Conservation (phyloP, 2,888 invertebrate genomes). For the Morpho achilles region DNA sequence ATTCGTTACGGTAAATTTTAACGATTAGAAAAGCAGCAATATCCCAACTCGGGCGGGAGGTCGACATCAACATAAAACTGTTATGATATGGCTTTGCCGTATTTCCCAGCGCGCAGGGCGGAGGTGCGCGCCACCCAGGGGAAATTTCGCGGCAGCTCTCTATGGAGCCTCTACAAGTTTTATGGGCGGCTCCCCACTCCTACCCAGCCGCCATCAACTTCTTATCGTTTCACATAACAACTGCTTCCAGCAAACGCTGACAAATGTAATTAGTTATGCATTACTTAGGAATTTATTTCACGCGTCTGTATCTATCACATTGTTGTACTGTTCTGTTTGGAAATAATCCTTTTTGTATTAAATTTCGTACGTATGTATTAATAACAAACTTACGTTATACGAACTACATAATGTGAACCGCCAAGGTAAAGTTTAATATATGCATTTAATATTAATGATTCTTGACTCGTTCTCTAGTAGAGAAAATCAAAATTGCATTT, state of each 20-base stretch:
- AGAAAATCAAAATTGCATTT: too few species aligned
- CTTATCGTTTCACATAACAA: conserved; percentile 63
- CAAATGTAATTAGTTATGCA: conserved; percentile 36
- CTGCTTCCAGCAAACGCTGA: conserved; percentile 43
- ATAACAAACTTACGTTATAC: too few species aligned
- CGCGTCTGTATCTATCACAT: not conserved
- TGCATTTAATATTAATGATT: too few species aligned
- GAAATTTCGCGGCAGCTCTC: conserved; percentile 76
- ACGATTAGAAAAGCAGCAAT: conserved; percentile 19
- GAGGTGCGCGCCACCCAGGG: conserved; percentile 57
- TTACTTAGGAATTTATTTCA: conserved; percentile 19
- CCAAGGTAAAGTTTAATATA: too few species aligned
- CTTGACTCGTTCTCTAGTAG: too few species aligned
- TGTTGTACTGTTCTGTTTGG: too few species aligned
- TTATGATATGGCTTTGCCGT: conserved; percentile 77
- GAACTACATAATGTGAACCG: too few species aligned
- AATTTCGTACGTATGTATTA: too few species aligned
- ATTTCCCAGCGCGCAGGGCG: conserved; percentile 67
- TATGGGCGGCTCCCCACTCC: conserved; percentile 66
- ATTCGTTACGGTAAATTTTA: conserved; percentile 18
- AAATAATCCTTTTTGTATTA: too few species aligned
- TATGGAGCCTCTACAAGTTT: conserved; percentile 75
- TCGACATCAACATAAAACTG: conserved; percentile 78
- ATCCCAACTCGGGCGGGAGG: conserved; percentile 48
- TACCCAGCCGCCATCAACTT: conserved; percentile 50